These are phyloP conservation scores for Drosophila nigrodunni DNA, from an alignment of 1,140 invertebrate genomes.

Conservation along the genomic window DNA sequence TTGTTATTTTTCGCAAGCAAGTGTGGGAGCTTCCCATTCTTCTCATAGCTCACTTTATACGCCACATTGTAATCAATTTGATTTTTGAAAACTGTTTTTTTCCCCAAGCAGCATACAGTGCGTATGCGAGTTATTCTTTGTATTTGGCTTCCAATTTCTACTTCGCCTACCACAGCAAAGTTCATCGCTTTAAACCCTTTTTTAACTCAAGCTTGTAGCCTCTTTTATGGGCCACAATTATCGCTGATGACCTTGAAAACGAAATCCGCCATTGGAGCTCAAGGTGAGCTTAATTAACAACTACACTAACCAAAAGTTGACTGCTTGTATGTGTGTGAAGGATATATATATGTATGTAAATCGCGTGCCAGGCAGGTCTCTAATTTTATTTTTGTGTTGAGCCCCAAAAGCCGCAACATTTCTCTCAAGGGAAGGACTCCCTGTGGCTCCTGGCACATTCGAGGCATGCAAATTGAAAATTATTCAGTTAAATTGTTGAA, in stretches of 20 bases:
- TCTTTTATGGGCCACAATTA: conserved; percentile 52
- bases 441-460: not conserved
- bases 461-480: not conserved
- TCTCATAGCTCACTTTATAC: not conserved
- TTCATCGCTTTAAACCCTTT: conserved; percentile 3
- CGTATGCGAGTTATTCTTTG: conserved; percentile 23
- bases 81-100: conserved; percentile 12
- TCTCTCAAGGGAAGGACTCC: conserved; percentile 9
- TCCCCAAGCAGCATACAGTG: not conserved
- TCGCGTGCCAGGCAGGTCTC: conserved; percentile 62
- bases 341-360: conserved; percentile 38
- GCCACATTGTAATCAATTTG: conserved; percentile 16
- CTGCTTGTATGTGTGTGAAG: conserved; percentile 17
- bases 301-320: conserved; percentile 50
- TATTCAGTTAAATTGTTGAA: conserved; percentile 3
- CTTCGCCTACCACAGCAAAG: not conserved
- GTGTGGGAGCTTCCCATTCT: conserved; percentile 6
- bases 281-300: conserved; percentile 74
- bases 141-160: not conserved
- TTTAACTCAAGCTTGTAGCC: not conserved
- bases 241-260: conserved; percentile 71
- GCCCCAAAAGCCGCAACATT: conserved; percentile 25
- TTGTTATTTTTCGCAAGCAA: conserved; percentile 26
- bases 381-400: conserved; percentile 42
- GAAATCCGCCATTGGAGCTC: conserved; percentile 48